These are phyloP conservation scores for Tortricodes alternella DNA, from an alignment of 2,888 invertebrate species.

Conservation along the genomic window DNA sequence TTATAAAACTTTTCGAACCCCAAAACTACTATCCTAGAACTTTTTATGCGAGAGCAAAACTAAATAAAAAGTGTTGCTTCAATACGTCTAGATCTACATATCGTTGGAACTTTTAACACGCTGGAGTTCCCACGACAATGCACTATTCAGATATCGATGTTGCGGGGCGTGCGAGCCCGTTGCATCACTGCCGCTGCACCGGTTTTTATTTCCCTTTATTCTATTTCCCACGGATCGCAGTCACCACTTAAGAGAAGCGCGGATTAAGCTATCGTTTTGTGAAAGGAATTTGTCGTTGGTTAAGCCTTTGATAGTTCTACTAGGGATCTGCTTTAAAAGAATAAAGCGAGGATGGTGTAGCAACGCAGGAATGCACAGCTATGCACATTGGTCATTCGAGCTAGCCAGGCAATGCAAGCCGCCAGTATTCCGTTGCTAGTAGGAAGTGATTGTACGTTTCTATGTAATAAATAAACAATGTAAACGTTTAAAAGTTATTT, in stretches of 20 bases:
- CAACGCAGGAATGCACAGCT: no score
- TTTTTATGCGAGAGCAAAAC: background rate
- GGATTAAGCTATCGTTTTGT: slow-evolving; percentile 25
- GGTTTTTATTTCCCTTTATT: slow-evolving; percentile 26
- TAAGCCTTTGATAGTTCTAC: background rate
- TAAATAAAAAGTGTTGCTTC: background rate
- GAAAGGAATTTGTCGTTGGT: slow-evolving; percentile 25
- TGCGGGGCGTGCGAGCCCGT: slow-evolving; percentile 1
- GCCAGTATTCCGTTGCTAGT: no score
- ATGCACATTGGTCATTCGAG: no score
- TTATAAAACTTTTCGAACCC: background rate
- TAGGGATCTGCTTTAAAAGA: slow-evolving; percentile 10
- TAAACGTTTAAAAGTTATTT: no score
- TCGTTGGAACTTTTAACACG: slow-evolving; percentile 12
- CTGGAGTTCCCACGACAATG: slow-evolving; percentile 24
- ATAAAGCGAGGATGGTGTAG: slow-evolving; percentile 32
- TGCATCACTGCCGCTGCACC: slow-evolving; percentile 2
- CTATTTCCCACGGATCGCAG: slow-evolving; percentile 25
- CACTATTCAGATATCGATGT: slow-evolving; percentile 28
- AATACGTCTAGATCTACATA: background rate
- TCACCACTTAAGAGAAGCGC: slow-evolving; percentile 29
- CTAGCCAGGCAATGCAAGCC: no score
- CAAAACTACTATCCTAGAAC: background rate
- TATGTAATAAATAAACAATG: no score
- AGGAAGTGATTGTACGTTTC: no score